These are phyloP conservation scores for Phytoseiulus persimilis DNA, from an alignment of 2,888 invertebrate species.

Conservation along the genomic window DNA sequence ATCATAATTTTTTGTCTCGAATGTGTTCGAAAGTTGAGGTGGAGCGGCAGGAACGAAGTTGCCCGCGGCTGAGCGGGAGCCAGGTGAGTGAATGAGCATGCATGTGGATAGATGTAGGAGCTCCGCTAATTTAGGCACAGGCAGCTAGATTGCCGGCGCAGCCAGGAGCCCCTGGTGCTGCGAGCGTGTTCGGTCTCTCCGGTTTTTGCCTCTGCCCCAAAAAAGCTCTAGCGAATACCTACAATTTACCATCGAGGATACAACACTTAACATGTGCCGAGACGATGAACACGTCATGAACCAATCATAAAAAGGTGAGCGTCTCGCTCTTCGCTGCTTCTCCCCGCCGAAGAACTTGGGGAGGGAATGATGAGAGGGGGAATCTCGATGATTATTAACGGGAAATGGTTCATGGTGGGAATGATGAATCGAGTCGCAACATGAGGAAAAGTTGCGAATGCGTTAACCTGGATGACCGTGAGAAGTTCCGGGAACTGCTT, in stretches of 20 bases:
- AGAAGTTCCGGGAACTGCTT: too few relatives aligned
- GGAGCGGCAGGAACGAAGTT: not conserved
- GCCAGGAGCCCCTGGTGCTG: not conserved
- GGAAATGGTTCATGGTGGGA: too few relatives aligned
- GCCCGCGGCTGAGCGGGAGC: not conserved
- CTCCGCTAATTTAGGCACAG: not conserved
- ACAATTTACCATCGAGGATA: not conserved
- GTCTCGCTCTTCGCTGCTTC: not conserved
- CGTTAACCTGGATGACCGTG: too few relatives aligned
- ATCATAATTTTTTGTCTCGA: not conserved
- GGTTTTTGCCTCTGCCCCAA: not conserved
- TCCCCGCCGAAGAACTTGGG: not conserved
- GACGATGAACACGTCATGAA: not conserved
- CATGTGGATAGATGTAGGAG: not conserved
- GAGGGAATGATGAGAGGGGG: not conserved
- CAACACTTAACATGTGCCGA: not conserved
- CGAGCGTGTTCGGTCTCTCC: not conserved
- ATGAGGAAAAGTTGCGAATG: too few relatives aligned
- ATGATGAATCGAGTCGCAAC: too few relatives aligned
- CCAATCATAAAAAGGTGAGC: not conserved
- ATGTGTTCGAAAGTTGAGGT: not conserved
- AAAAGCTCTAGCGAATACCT: not conserved
- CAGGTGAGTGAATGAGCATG: not conserved
- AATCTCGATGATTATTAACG: too few relatives aligned
- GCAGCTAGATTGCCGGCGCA: not conserved